Base-by-base conservation (phyloP, 2,113 vertebrate genomes). In the Poecile atricapillus region DNA sequence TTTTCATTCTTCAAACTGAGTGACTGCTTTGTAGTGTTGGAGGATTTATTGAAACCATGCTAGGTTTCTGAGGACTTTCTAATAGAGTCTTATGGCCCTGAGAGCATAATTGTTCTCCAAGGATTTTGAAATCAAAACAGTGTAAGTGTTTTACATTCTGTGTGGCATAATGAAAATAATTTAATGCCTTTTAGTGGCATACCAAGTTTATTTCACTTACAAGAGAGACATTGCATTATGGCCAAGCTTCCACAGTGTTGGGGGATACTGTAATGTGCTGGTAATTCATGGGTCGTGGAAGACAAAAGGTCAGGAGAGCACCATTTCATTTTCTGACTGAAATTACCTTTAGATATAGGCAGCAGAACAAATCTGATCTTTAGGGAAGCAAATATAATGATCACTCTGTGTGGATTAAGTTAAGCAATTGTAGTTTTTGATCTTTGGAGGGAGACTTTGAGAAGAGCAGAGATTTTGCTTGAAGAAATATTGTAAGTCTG, bases 151-250 rank as follows among this genome's bases (percentile, higher is more conserved):
- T 97, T 88, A 95, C 94, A 95, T 98, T 96, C 95, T 67, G 59
- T 94, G 94, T 91, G 95, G 95, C 97, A 96, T 97, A 97, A 96
- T 97, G 92, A 97, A 96, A 97, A 97, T 97, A 96, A 98, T 97
- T 96, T 96, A 95, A 94, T 95, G 96, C 94, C 88, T 97, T 97
- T 97, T 96, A 96, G 95, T 96, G 89, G 96, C 96, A 95, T 96
- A 95, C 83, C 89, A 89, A 95, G 92, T 91, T 76, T 97, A 95
- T 97, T 97, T 96, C 90, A 85, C 95, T 91, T 94, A 74, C 74
- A 60, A 78, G 80, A 77, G 76, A 87, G 92, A 91, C 83, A 33
- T 35, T 95, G 86, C 37, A 58, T 10, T 97, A 91, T 97, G 94
- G 95, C 86, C 95, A 87, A 90, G 89, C 79, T 77, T 97, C 93